These are phyloP conservation scores for Timandra comae DNA, from an alignment of 2,888 invertebrate species.

Conservation along the genomic window DNA sequence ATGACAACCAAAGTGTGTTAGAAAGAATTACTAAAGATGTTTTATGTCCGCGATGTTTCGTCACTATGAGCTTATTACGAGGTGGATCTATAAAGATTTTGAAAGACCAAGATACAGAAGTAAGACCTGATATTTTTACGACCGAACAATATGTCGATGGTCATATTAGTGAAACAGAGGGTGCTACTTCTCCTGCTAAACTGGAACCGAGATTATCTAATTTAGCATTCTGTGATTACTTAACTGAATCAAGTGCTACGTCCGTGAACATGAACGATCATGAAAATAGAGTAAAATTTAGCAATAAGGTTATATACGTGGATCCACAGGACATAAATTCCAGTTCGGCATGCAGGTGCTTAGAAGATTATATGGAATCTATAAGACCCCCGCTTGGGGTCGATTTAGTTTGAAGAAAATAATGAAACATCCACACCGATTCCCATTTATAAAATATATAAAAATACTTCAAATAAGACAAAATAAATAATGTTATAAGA, in stretches of 20 bases:
- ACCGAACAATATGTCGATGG: conserved; percentile 37
- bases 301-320: conserved; percentile 30
- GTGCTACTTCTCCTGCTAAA: conserved; percentile 30
- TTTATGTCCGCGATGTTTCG: conserved; percentile 41
- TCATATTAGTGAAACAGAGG: conserved; percentile 21
- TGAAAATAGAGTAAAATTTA: no score
- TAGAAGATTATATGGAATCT: conserved; percentile 46
- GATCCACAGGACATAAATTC: conserved; percentile 9
- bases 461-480: no score
- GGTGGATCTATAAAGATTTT: conserved; percentile 29
- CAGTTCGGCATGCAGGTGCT: conserved; percentile 33
- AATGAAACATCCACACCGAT: no score
- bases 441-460: no score
- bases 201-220: conserved; percentile 18
- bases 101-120: conserved; percentile 50
- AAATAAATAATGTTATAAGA: no score
- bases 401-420: background rate
- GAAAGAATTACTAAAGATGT: no score
- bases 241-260: conserved; percentile 11
- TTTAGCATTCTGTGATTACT: conserved; percentile 18
- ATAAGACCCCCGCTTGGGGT: conserved; percentile 39
- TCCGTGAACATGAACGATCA: background rate
- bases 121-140: conserved; percentile 23
- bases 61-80: conserved; percentile 34
- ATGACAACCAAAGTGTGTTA: no score